Percentiles rank a stretch among this genome's conserved stretches.
These are phyloP conservation scores for Coregonus sp. DNA, from an alignment of 2,797 vertebrate genomes.

Conservation along the genomic window DNA sequence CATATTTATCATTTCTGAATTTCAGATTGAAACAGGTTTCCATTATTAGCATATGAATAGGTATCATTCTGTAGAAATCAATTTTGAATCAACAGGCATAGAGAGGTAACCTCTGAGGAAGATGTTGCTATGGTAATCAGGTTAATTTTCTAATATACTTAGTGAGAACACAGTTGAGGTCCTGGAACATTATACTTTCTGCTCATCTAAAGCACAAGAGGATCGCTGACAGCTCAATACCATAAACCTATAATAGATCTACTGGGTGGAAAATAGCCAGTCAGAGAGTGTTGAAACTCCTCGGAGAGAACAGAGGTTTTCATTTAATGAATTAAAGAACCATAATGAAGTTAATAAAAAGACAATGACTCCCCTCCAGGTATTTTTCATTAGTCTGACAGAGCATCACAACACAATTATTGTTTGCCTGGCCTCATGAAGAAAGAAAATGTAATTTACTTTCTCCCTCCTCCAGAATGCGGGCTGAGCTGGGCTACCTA, in stretches of 20 bases:
- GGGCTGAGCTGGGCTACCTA: background rate
- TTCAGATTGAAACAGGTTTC: background rate
- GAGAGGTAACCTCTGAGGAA: background rate
- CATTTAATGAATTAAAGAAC: background rate
- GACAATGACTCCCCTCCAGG: background rate
- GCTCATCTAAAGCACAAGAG: background rate
- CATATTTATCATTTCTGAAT: background rate
- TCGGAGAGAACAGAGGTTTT: background rate
- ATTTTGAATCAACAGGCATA: background rate
- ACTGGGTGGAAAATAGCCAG: background rate
- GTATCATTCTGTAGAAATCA: background rate
- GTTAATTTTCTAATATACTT: background rate
- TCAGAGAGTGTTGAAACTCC: background rate
- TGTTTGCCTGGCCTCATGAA: background rate
- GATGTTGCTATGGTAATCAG: background rate
- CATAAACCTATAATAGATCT: background rate
- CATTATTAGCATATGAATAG: background rate
- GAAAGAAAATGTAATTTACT: background rate
- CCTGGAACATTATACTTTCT: no score
- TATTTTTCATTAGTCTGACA: constrained; percentile 9
- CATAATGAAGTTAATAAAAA: background rate
- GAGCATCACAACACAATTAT: background rate
- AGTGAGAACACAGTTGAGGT: background rate
- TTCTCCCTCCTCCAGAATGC: background rate
- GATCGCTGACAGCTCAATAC: background rate